A percentile compares a stretch with the other conserved stretches of the same genome.
These are phyloP conservation scores for Sebastes itinus DNA, from an alignment of 2,797 vertebrate species.

Conservation along the genomic window DNA sequence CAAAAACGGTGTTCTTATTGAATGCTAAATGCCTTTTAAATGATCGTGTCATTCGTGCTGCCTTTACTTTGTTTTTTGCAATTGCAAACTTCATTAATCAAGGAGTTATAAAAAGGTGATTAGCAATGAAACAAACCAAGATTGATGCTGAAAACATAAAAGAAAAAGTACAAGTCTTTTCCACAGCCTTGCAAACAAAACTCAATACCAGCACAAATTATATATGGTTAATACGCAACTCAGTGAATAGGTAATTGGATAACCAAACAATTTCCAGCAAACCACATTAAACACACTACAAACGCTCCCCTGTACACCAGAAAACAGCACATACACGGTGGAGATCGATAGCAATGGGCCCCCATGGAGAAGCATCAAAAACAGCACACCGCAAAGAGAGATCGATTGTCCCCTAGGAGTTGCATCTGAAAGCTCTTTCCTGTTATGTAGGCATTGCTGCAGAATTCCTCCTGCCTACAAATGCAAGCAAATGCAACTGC, in stretches of 20 bases:
- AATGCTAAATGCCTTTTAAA: no score
- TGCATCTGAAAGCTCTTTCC: slow-evolving; percentile 67
- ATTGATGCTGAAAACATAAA: neutral
- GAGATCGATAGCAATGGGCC: slow-evolving; percentile 63
- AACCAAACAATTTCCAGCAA: slow-evolving; percentile 25
- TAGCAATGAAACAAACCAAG: slow-evolving; percentile 30
- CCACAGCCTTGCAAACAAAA: slow-evolving; percentile 1
- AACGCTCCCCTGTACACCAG: neutral
- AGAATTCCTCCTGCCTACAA: slow-evolving; percentile 62
- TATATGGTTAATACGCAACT: neutral
- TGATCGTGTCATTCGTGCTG: no score
- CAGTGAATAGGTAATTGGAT: slow-evolving; percentile 9
- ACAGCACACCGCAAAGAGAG: slow-evolving; percentile 57
- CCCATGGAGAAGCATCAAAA: slow-evolving; percentile 58
- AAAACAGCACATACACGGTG: slow-evolving; percentile 18
- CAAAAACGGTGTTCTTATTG: no score
- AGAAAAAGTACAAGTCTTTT: neutral
- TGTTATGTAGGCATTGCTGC: slow-evolving; percentile 60
- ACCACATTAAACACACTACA: slow-evolving; percentile 21
- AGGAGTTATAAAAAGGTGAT: slow-evolving; percentile 43
- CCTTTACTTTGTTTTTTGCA: slow-evolving; percentile 20
- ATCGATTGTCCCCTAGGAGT: slow-evolving; percentile 70
- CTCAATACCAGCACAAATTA: neutral
- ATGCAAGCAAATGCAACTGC: slow-evolving; percentile 58
- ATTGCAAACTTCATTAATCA: slow-evolving; percentile 43